These are phyloP conservation scores for Coranthus polyacanthus DNA, from an alignment of 2,797 vertebrate genomes.

Conservation along the genomic window DNA sequence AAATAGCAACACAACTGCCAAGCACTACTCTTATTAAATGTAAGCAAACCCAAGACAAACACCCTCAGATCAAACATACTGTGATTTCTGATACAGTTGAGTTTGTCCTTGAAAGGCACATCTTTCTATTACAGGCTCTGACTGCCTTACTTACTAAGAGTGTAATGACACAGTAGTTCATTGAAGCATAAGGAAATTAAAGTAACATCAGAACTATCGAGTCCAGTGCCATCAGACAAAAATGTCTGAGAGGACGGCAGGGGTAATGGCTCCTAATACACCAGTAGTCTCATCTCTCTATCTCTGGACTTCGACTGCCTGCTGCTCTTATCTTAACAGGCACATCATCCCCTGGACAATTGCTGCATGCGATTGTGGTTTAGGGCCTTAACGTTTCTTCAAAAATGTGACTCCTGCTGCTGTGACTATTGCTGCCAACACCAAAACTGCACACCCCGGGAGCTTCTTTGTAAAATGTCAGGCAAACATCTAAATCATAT, in stretches of 20 bases:
- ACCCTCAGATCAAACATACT: constrained; percentile 17
- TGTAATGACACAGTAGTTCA: constrained; percentile 38
- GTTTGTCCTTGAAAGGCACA: constrained; percentile 48
- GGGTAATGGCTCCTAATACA: constrained; percentile 57
- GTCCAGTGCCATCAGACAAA: constrained; percentile 27
- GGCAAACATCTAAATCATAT: constrained; percentile 39
- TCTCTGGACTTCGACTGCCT: constrained; percentile 39
- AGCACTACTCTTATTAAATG: constrained; percentile 12
- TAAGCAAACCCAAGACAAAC: constrained; percentile 36
- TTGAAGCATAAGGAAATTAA: constrained; percentile 51
- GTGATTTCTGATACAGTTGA: constrained; percentile 30
- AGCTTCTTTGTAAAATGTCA: constrained; percentile 26
- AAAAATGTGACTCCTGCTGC: constrained; percentile 43
- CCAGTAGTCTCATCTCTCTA: constrained; percentile 38
- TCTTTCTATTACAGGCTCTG: constrained; percentile 4
- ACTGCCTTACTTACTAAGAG: constrained; percentile 7
- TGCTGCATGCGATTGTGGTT: constrained; percentile 41
- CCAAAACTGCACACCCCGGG: constrained; percentile 17
- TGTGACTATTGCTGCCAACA: constrained; percentile 24
- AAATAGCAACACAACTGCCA: constrained; percentile 18
- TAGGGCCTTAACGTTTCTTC: constrained; percentile 32
- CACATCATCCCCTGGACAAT: constrained; percentile 54
- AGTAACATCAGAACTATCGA: constrained; percentile 40
- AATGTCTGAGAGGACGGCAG: constrained; percentile 40
- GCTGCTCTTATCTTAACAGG: constrained; percentile 61